Evolutionary conservation across 2,113 vertebrate genomes (phyloP).

Genomic region (Coreoperca whiteheadi): DNA sequence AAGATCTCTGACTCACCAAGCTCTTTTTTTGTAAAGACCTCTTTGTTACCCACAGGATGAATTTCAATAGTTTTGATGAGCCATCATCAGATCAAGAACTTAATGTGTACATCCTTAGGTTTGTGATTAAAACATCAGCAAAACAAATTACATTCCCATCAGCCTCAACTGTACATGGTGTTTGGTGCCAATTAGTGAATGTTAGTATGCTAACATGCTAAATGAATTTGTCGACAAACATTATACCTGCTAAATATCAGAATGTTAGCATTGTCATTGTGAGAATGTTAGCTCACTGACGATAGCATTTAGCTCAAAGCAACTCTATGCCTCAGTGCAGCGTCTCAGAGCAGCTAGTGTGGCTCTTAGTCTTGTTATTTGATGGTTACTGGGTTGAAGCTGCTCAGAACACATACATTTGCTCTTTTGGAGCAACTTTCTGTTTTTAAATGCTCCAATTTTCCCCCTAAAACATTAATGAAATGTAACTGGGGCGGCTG

Average conservation of each 20-base stretch:
- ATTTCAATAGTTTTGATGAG: background rate
- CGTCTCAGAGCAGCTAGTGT: too few species aligned
- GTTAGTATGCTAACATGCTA: too few species aligned
- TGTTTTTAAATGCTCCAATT: background rate
- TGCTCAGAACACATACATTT: background rate
- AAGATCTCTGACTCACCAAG: conserved; percentile 15
- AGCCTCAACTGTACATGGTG: too few species aligned
- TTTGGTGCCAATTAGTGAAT: background rate
- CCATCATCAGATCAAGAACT: background rate
- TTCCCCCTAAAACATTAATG: background rate
- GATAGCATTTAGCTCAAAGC: too few species aligned
- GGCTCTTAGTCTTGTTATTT: too few species aligned
- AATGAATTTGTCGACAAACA: too few species aligned
- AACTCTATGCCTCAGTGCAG: too few species aligned
- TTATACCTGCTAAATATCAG: background rate
- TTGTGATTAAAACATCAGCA: background rate
- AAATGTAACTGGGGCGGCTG: background rate
- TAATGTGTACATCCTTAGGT: background rate
- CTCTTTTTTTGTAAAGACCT: too few species aligned
- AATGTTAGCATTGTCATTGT: background rate
- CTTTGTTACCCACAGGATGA: too few species aligned
- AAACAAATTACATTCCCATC: too few species aligned
- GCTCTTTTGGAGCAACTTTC: background rate
- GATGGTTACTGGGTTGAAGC: too few species aligned
- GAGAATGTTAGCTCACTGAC: too few species aligned